These are phyloP conservation scores for Pseudachorutes palmiensis DNA, from an alignment of 1,140 invertebrate genomes.

Conservation along the genomic window DNA sequence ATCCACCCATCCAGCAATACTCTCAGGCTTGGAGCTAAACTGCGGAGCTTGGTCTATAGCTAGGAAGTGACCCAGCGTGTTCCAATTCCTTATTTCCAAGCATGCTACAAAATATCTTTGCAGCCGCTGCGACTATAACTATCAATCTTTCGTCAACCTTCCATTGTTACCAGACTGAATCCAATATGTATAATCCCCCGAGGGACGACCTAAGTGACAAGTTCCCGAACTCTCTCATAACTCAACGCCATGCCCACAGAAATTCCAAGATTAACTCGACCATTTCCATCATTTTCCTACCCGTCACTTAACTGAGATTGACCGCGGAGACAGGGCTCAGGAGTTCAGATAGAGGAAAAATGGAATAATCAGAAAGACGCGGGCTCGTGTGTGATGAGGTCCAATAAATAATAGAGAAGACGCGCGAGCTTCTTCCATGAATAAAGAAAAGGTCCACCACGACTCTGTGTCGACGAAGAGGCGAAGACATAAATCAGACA, in stretches of 20 bases:
- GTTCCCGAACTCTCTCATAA: background rate
- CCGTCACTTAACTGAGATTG: background rate
- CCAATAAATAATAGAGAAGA: constrained; percentile 5
- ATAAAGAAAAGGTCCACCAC: background rate
- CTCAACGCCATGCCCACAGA: background rate
- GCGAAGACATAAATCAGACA: constrained; percentile 12
- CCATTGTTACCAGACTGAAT: too few species aligned
- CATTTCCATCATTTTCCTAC: constrained; percentile 1
- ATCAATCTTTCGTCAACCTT: background rate
- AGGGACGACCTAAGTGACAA: background rate
- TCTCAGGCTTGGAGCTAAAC: background rate
- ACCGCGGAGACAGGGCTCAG: background rate
- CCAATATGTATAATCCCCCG: background rate
- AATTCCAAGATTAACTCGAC: background rate
- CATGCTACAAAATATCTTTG: too few species aligned
- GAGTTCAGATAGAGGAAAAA: background rate
- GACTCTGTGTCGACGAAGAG: background rate
- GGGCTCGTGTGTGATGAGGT: background rate
- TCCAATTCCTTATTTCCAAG: too few species aligned
- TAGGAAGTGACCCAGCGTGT: too few species aligned
- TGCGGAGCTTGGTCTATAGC: too few species aligned
- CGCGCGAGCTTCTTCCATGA: background rate
- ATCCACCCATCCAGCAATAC: background rate
- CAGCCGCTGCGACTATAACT: too few species aligned
- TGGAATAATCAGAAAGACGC: background rate